Evolutionary conservation across 2,113 vertebrate genomes (phyloP).

Genomic region (Crotalus tigris): DNA sequence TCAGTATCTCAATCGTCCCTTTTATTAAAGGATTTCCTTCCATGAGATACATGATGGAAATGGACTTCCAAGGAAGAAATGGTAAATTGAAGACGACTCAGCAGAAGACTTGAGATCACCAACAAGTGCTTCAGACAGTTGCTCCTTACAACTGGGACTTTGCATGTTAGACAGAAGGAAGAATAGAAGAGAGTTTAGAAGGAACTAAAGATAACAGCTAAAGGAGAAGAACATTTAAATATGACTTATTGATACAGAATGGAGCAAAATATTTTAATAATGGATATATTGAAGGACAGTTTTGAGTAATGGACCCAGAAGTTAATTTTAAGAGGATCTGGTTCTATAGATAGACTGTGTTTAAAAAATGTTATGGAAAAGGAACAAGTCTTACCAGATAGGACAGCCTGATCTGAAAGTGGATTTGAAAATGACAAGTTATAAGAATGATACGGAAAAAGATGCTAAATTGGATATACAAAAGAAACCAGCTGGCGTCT

Average conservation of each 20-base stretch:
- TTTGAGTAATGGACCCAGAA: not conserved
- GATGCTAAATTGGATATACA: not conserved
- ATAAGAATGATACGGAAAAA: not conserved
- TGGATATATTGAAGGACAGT: not conserved
- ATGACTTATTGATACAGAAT: not conserved
- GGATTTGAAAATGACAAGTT: not conserved
- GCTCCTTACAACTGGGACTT: not conserved
- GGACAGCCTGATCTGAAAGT: not conserved
- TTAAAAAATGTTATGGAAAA: not conserved
- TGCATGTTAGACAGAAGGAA: not conserved
- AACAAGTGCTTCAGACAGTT: not conserved
- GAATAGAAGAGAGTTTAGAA: not conserved
- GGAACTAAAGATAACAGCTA: not conserved
- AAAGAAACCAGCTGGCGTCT: not conserved
- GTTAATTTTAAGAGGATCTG: not conserved
- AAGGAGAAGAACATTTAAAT: not conserved
- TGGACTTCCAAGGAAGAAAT: not conserved
- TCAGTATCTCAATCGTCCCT: not conserved
- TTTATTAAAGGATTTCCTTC: not conserved
- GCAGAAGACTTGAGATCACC: not conserved
- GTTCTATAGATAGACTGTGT: not conserved
- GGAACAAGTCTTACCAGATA: not conserved
- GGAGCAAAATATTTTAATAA: not conserved
- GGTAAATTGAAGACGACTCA: not conserved
- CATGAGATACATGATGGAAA: not conserved